Percentiles rank a stretch among this genome's conserved stretches.
These are phyloP conservation scores for Gymnosoma rotundatum DNA, from an alignment of 2,888 invertebrate species.

Conservation along the genomic window DNA sequence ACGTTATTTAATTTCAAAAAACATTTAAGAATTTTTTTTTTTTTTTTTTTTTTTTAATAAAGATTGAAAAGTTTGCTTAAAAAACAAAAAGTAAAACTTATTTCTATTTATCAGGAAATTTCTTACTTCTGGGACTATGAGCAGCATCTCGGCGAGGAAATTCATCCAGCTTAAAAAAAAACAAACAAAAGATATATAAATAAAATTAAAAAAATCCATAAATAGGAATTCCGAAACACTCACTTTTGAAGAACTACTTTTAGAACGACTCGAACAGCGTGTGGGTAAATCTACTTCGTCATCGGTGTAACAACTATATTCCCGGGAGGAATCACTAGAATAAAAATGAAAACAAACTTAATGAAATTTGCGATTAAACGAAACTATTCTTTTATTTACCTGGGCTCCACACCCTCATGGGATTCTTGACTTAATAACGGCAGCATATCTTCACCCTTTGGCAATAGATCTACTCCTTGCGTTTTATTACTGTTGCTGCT, in stretches of 20 bases:
- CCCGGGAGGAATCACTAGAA: slow-evolving; percentile 84
- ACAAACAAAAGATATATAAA: background rate
- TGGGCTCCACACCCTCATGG: slow-evolving; percentile 79
- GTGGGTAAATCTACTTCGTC: slow-evolving; percentile 76
- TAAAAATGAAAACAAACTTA: background rate
- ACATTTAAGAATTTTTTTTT: slow-evolving; percentile 33
- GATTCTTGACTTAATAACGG: slow-evolving; percentile 82
- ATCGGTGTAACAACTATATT: slow-evolving; percentile 83
- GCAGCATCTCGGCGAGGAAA: slow-evolving; percentile 79
- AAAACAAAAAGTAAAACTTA: slow-evolving; percentile 31
- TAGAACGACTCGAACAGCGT: slow-evolving; percentile 72
- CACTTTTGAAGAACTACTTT: slow-evolving; percentile 74
- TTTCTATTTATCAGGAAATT: slow-evolving; percentile 78
- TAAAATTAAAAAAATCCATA: background rate
- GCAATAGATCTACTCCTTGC: slow-evolving; percentile 78
- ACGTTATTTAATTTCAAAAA: slow-evolving; percentile 13
- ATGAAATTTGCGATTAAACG: background rate
- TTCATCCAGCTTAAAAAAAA: slow-evolving; percentile 76
- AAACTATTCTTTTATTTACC: slow-evolving; percentile 72
- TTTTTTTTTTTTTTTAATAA: slow-evolving; percentile 34
- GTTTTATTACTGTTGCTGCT: slow-evolving; percentile 75
- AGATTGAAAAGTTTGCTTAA: background rate
- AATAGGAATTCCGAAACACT: slow-evolving; percentile 25
- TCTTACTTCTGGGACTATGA: slow-evolving; percentile 77
- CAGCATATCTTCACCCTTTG: slow-evolving; percentile 83